Conservation (phyloP, 2,888 invertebrate genomes). For the Temnothorax ravouxi region DNA sequence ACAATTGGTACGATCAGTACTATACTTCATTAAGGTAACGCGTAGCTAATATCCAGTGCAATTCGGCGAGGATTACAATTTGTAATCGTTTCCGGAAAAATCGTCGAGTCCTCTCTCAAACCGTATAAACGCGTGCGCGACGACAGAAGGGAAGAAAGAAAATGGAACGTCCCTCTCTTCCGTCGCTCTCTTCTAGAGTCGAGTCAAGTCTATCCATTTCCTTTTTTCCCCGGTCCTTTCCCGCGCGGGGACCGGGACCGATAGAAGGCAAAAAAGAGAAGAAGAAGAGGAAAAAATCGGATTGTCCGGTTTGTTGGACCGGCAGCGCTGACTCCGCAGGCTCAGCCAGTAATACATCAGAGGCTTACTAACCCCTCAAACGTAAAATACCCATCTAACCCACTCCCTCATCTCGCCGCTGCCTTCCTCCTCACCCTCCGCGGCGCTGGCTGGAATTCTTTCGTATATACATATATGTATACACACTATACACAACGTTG, state of each 20-base stretch:
- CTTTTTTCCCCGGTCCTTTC: neutral
- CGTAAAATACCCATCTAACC: slow-evolving; percentile 81
- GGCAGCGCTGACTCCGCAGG: slow-evolving; percentile 82
- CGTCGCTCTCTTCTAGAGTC: slow-evolving; percentile 17
- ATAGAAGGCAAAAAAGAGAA: slow-evolving; percentile 50
- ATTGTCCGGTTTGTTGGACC: slow-evolving; percentile 82
- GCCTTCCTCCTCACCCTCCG: neutral
- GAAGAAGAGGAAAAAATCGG: slow-evolving; percentile 72
- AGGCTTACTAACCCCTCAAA: slow-evolving; percentile 82
- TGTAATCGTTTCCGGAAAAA: slow-evolving; percentile 60
- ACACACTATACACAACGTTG: neutral
- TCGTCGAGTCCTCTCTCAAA: neutral
- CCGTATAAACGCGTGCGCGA: slow-evolving; percentile 19
- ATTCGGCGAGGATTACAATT: slow-evolving; percentile 75
- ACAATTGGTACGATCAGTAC: neutral
- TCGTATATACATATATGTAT: neutral
- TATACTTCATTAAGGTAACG: slow-evolving; percentile 33
- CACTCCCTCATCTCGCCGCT: slow-evolving; percentile 44
- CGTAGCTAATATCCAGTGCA: slow-evolving; percentile 68
- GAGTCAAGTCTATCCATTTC: slow-evolving; percentile 37
- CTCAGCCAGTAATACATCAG: slow-evolving; percentile 83
- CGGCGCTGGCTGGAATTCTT: slow-evolving; percentile 35
- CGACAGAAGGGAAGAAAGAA: neutral
- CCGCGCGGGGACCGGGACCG: slow-evolving; percentile 12
- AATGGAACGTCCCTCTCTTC: slow-evolving; percentile 30